Conservation (phyloP, 1,140 invertebrate species). For the Macrostomum lignano region DNA sequence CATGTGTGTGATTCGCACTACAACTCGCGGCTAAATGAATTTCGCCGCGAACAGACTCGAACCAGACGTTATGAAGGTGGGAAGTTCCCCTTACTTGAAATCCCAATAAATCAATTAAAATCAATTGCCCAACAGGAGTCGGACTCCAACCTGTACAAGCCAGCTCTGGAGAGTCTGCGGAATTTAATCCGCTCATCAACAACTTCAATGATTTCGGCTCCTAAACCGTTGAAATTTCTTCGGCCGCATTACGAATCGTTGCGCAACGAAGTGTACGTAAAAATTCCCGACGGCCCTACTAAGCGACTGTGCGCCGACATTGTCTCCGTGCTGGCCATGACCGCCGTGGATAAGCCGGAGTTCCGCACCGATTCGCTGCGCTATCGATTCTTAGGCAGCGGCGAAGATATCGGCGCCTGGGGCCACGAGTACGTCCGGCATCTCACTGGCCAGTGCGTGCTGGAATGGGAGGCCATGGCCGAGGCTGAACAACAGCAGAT, state of each 20-base stretch:
- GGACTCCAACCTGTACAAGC: background rate
- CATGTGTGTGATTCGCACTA: too few relatives aligned
- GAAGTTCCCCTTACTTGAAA: too few relatives aligned
- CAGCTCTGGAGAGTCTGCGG: conserved; percentile 30
- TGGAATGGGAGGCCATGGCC: too few relatives aligned
- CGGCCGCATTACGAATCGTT: conserved; percentile 65
- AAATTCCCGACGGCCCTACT: conserved; percentile 31
- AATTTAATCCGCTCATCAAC: conserved; percentile 73
- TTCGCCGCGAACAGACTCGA: too few relatives aligned
- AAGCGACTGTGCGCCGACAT: conserved; percentile 61
- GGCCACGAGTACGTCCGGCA: conserved; percentile 83
- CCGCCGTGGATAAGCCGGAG: conserved; percentile 55
- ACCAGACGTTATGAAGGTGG: too few relatives aligned
- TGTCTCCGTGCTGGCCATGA: conserved; percentile 74
- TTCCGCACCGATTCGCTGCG: conserved; percentile 39
- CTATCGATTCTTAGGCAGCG: conserved; percentile 48
- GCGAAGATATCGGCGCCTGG: conserved; percentile 70
- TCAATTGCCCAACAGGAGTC: too few relatives aligned
- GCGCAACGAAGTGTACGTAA: conserved; percentile 60
- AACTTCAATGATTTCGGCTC: conserved; percentile 96
- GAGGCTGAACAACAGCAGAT: too few relatives aligned
- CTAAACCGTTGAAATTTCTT: conserved; percentile 90
- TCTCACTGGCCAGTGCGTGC: background rate
- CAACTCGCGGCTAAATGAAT: too few relatives aligned
- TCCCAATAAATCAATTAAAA: too few relatives aligned